Evolutionary conservation across 2,797 vertebrate species (phyloP).

Genomic region (Threskiornis aethiopicus): DNA sequence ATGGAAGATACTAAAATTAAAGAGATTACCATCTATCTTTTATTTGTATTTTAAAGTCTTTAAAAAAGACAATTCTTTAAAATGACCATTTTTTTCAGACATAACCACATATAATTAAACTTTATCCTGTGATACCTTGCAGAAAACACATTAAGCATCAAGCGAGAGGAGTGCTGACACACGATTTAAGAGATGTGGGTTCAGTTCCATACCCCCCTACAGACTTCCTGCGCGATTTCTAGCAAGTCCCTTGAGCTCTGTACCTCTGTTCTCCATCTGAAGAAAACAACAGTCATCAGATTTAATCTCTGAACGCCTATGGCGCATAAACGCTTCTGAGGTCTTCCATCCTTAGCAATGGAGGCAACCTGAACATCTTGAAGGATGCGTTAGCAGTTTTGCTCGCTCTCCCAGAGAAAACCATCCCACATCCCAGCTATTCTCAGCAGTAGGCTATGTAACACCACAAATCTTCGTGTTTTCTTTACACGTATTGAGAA

Average conservation of each 20-base stretch:
- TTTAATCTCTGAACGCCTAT: not conserved
- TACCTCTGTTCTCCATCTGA: not conserved
- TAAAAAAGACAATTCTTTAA: not conserved
- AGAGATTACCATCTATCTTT: not conserved
- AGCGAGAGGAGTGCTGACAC: not conserved
- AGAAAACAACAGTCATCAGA: not conserved
- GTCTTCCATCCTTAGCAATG: not conserved
- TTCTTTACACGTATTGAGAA: not conserved
- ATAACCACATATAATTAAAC: not conserved
- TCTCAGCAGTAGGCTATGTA: not conserved
- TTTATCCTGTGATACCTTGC: not conserved
- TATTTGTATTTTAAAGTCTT: not conserved
- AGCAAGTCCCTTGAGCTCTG: not conserved
- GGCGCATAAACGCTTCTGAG: not conserved
- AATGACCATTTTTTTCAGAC: not conserved
- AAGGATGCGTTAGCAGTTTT: not conserved
- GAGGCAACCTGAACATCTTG: not conserved
- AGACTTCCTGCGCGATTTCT: not conserved
- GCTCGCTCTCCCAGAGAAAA: not conserved
- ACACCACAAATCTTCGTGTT: not conserved
- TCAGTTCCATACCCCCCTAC: not conserved
- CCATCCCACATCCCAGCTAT: not conserved
- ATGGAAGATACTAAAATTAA: not conserved
- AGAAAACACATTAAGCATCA: not conserved
- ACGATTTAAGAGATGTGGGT: not conserved